Conservation (phyloP, 2,113 vertebrate species). For the Crotalus viridis region DNA sequence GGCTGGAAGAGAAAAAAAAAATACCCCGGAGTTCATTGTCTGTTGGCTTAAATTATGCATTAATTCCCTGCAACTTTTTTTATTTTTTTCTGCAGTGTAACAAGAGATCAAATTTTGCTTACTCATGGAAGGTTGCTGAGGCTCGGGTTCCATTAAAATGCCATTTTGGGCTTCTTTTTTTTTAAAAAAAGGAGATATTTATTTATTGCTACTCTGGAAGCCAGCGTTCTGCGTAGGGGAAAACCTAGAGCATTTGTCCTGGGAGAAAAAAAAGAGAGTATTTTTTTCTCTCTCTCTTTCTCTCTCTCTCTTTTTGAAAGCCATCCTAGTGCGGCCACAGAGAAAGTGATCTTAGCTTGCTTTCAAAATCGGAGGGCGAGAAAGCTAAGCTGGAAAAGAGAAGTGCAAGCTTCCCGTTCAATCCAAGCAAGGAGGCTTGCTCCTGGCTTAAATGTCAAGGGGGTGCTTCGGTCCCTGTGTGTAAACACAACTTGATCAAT, state of each 20-base stretch:
- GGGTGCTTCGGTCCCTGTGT: slow-evolving; percentile 68
- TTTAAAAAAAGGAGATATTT: not conserved
- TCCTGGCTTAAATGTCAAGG: slow-evolving; percentile 61
- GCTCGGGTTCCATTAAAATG: not conserved
- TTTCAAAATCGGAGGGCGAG: not conserved
- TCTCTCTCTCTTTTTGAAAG: not conserved
- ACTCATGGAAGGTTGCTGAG: not conserved
- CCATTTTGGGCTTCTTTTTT: not conserved
- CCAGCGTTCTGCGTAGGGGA: accelerated
- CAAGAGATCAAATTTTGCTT: not conserved
- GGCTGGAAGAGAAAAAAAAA: too few species aligned
- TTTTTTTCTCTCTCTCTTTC: too few species aligned
- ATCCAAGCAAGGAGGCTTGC: slow-evolving; percentile 51
- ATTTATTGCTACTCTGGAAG: not conserved
- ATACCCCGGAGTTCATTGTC: not conserved
- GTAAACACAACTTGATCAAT: slow-evolving; percentile 76
- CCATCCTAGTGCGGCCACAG: too few species aligned
- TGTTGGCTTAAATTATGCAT: not conserved
- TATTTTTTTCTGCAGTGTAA: not conserved
- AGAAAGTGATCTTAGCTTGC: not conserved
- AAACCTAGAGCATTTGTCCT: not conserved
- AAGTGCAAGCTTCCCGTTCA: not conserved
- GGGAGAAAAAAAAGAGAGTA: not conserved
- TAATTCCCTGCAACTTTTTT: not conserved
- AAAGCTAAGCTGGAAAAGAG: slow-evolving; percentile 24